Percentiles rank a stretch among this genome's conserved stretches.
phyloP scores from a whole-genome alignment of 2,888 invertebrate species.

The Himalopsyche anomala region DNA sequence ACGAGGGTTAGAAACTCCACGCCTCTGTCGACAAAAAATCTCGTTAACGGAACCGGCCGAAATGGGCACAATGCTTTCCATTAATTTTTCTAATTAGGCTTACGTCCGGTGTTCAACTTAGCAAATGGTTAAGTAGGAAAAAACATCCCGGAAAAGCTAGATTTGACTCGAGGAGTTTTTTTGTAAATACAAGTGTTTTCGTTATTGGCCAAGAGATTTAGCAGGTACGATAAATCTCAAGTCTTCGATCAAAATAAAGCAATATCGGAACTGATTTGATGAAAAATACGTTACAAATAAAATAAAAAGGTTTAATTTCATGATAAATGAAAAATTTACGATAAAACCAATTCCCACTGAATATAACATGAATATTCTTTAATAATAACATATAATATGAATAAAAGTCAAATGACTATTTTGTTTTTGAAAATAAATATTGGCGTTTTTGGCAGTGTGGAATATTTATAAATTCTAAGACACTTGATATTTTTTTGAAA shows the following conservation, averaged over 20 bases:
- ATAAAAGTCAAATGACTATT: no score
- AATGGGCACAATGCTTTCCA: slow-evolving; percentile 16
- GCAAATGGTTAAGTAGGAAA: slow-evolving; percentile 19
- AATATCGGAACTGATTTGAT: no score
- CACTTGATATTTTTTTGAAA: no score
- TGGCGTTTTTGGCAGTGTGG: no score
- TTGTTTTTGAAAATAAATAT: no score
- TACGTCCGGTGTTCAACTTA: slow-evolving; percentile 31
- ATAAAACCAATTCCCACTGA: no score
- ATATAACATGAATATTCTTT: no score
- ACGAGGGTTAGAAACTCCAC: neutral
- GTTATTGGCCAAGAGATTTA: slow-evolving; percentile 1
- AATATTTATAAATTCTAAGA: no score
- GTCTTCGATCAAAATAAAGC: slow-evolving; percentile 19
- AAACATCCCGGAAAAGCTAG: neutral
- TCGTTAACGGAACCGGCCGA: slow-evolving; percentile 3
- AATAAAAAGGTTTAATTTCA: no score
- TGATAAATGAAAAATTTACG: no score
- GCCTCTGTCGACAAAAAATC: slow-evolving; percentile 6
- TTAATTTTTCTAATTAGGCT: slow-evolving; percentile 34
- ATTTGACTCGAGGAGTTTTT: slow-evolving; percentile 5
- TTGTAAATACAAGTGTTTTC: neutral
- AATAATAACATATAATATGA: no score
- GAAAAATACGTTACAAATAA: no score
- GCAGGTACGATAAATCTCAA: neutral